Base-by-base conservation (phyloP, 2,113 vertebrate species). In the Xyliphius kryptos region DNA sequence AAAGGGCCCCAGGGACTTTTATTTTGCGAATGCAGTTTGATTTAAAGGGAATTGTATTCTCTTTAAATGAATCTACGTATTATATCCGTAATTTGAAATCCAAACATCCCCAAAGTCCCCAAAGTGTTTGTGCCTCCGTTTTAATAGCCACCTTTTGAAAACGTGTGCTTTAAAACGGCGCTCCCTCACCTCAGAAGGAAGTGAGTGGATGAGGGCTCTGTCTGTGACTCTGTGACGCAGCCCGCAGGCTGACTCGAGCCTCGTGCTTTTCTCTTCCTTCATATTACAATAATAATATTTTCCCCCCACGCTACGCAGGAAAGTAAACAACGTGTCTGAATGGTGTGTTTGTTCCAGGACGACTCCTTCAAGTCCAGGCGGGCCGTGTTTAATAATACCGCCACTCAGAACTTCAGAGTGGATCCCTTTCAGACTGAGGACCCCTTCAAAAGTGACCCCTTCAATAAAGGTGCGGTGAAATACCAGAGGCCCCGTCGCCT, bases 381-480 rank as follows among this genome's bases (percentile, higher is more conserved):
- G 69, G 85, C 92, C 77, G 80, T 90, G 80, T 97, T 97, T 77
- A 88, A 86, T 78, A 89, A 69, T 76, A 87, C 72, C 3, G 38
- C 22, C 9, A 40, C 80, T 1, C 91, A 88, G 53, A 91, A 91
- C 2, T 20, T 88, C 65, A 86, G 82, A 2, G 66, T 87, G 40
- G 95, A 97, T 71, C 94, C 96, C 48, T 98, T 97, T 85, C 90
- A 95, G 74, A 83, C 83, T 0, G 93, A 97, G 69, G 94, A 98
- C 81, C 94, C 95, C 61, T 97, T 98, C 83, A 93, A 92, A 77
- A 83, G 89, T 0, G 90, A 95, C 72, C 91, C 86, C 0, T 93
- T 97, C 73, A 90, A 84, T 73, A 90, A 88, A 80, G 95, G 95
- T 87, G 83, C 11, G 41, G 26, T 32, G 26, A 32, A 32, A 32